Evolutionary conservation across 2,888 invertebrate species (phyloP).

Genomic region (Caenorhabditis japonica): DNA sequence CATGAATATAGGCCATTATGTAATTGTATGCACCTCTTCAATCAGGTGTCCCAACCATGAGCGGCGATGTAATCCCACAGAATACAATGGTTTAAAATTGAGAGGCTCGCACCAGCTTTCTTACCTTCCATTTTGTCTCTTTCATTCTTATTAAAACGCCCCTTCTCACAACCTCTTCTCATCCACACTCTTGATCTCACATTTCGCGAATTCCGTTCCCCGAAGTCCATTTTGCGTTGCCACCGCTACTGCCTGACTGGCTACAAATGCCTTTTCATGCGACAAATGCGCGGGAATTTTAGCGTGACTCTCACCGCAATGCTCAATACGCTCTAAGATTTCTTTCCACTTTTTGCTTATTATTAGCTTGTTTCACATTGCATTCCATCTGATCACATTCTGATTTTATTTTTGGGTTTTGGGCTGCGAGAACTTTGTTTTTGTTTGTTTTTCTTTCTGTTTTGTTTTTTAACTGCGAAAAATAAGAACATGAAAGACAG

Average conservation of each 20-base stretch:
- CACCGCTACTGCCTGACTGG: constrained; percentile 5
- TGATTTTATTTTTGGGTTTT: too few species aligned
- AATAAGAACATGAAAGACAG: background rate
- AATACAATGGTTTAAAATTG: constrained; percentile 46
- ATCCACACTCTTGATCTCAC: constrained; percentile 25
- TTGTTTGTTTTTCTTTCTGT: background rate
- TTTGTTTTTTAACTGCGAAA: background rate
- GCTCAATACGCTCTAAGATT: background rate
- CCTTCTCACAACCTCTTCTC: constrained; percentile 13
- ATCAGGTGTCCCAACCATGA: constrained; percentile 36
- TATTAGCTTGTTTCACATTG: background rate
- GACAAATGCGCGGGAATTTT: constrained; percentile 25
- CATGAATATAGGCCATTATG: constrained; percentile 46
- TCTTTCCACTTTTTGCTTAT: background rate
- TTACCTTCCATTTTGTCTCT: constrained; percentile 1
- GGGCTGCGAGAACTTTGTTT: too few species aligned
- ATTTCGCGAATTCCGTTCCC: constrained; percentile 29
- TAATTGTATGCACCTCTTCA: constrained; percentile 39
- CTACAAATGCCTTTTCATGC: constrained; percentile 30
- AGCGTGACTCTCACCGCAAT: constrained; percentile 7
- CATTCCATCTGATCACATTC: too few species aligned
- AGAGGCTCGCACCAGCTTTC: constrained; percentile 3
- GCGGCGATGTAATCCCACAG: constrained; percentile 34
- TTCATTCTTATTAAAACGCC: constrained; percentile 2
- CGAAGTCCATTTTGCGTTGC: constrained; percentile 23